Percentiles rank a stretch among this genome's conserved stretches.
Evolutionary conservation across 2,113 vertebrate species (phyloP).

Genomic region (Mustela nigripes): DNA sequence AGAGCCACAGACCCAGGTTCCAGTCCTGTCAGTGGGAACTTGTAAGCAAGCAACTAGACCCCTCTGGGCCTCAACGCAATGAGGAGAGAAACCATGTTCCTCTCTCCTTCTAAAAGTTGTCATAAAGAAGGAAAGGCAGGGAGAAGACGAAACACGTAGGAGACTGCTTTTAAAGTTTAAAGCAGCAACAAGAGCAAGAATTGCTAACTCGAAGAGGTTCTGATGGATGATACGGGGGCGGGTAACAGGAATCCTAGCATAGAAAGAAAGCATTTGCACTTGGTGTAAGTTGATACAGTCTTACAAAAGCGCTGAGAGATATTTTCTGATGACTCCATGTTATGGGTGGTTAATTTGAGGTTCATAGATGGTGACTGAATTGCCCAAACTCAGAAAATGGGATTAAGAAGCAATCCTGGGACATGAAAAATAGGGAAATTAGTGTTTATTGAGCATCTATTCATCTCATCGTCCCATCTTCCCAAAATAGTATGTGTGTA

Average conservation of each 20-base stretch:
- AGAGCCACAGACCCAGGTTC: not conserved
- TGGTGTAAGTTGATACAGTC: not conserved
- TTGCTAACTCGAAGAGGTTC: fast-evolving
- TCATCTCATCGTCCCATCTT: not conserved
- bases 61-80: not conserved
- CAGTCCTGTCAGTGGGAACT: not conserved
- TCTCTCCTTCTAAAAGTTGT: not conserved
- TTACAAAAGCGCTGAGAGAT: not conserved
- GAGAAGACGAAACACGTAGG: not conserved
- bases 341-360: not conserved
- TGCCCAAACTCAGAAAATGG: not conserved
- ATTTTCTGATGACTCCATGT: not conserved
- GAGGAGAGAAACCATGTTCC: not conserved
- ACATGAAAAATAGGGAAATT: not conserved
- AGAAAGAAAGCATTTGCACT: not conserved
- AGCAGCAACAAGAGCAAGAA: not conserved
- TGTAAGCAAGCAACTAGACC: not conserved
- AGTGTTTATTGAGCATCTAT: not conserved
- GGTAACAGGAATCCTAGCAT: not conserved
- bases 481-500: not conserved
- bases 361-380: not conserved
- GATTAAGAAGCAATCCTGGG: not conserved
- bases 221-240: not conserved
- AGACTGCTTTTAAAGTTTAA: not conserved
- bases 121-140: not conserved